A percentile compares a stretch with the other conserved stretches of the same genome.
Conservation (phyloP, 2,113 vertebrate genomes). For the Myotis brandtii region DNA sequence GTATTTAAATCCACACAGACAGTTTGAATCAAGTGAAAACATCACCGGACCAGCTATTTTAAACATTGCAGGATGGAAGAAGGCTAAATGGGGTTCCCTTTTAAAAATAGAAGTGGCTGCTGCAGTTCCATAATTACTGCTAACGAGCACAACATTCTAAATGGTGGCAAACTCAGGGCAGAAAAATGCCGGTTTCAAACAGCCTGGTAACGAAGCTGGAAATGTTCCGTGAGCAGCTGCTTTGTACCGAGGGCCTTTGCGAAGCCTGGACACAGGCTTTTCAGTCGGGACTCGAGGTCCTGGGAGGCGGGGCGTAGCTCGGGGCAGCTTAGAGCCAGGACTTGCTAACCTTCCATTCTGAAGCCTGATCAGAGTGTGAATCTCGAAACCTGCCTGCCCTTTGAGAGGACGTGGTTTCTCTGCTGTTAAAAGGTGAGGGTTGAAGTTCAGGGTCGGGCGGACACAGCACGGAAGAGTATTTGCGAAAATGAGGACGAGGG, state of each 20-base stretch:
- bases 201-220: conserved; percentile 20
- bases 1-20: conserved; percentile 81
- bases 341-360: background rate
- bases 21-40: conserved; percentile 64
- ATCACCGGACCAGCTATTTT: conserved; percentile 38
- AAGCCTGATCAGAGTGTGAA: background rate
- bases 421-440: background rate
- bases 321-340: too few relatives aligned
- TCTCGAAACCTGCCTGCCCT: background rate
- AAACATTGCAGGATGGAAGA: conserved; percentile 67
- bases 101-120: conserved; percentile 73
- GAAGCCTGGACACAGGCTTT: background rate
- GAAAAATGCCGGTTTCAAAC: conserved; percentile 51
- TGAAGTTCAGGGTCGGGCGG: background rate
- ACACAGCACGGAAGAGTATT: background rate
- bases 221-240: background rate
- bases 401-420: background rate
- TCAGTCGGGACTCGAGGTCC: fast-evolving
- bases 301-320: background rate
- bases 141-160: conserved; percentile 74
- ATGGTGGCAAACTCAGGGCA: conserved; percentile 30
- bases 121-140: conserved; percentile 64
- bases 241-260: background rate
- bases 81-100: conserved; percentile 73
- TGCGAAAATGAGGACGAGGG: background rate